Conservation (phyloP, 2,888 invertebrate species). For the Euclidia mi region DNA sequence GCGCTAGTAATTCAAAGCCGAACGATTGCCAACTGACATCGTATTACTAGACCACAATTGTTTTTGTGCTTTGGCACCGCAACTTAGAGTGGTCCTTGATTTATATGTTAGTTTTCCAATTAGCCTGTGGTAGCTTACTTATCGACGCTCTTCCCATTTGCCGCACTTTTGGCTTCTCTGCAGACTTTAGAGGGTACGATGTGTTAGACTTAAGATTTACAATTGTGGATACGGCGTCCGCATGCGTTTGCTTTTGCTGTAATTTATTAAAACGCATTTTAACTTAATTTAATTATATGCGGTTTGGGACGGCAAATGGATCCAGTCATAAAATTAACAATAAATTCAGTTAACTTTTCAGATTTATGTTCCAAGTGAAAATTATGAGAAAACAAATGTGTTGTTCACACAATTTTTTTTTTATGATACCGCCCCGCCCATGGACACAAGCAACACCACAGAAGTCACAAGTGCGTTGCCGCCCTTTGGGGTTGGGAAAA, state of each 20-base stretch:
- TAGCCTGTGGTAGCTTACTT: constrained; percentile 83
- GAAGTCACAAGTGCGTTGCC: too few relatives aligned
- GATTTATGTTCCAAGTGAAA: too few relatives aligned
- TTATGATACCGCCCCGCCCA: too few relatives aligned
- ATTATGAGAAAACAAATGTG: too few relatives aligned
- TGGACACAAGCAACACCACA: too few relatives aligned
- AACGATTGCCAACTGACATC: constrained; percentile 61
- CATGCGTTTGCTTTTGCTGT: neutral
- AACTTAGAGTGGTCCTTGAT: constrained; percentile 75
- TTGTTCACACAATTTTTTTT: too few relatives aligned
- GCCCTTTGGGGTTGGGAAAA: too few relatives aligned
- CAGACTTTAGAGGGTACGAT: constrained; percentile 29
- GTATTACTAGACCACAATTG: constrained; percentile 56
- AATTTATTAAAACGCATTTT: neutral
- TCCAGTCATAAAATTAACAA: too few relatives aligned
- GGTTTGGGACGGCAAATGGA: too few relatives aligned
- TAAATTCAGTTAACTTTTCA: too few relatives aligned
- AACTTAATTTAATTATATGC: neutral
- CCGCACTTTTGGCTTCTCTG: constrained; percentile 75
- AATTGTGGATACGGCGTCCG: neutral
- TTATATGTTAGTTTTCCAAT: constrained; percentile 86
- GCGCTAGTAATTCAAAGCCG: constrained; percentile 40
- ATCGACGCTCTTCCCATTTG: constrained; percentile 82
- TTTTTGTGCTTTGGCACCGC: constrained; percentile 72
- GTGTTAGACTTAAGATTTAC: constrained; percentile 14